Evolutionary conservation across 92 coral and sea anemone genomes (phyloP), one percentile per base, ranked within the genome.

Genomic region (Umimayanthus chanpuru): DNA sequence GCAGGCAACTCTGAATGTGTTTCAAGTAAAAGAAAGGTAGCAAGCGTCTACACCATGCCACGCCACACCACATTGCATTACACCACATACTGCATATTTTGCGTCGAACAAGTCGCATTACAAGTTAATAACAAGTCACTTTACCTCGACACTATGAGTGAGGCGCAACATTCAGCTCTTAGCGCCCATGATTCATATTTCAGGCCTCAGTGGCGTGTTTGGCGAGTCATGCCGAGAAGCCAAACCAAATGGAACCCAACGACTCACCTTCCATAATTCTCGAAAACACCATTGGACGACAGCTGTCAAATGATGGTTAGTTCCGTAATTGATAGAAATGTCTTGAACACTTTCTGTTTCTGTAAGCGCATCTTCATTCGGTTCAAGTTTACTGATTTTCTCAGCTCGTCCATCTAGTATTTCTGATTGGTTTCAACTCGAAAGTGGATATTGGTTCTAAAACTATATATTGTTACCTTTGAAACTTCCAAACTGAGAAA

Each of bases 221-320:
- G 28, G 72, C 47, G 28, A 80, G 71, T 26, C 61, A 80, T 20
- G 85, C 71, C 25, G 49, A 80, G 12, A 72, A 55, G 53, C 30
- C 68, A 28, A 49, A 79, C 58, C 58, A 79, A 10, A 58, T 50
- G n/a, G 82, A 79, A 18, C 49, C 3, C 43, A 36, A 10, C 23
- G 18, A 68, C 73, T 41, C 81, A 6, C 55, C 58, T 28, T 23
- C 61, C 11, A 47, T 47, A 77, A 32, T 80, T 80, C 85, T 23
- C 58, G 71, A 80, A 56, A 18, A 80, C n/a, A 28, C 72, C 16
- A 80, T 80, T 80, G 85, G 85, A 21, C 70, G 85, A 55, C 44
- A 53, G 29, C n/a, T 80, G 29, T 53, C 85, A 21, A 32, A 30
- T 30, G 85, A 80, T 16, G 85, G 85, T 80, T 49, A 30, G 85